Evolutionary conservation across 2,113 vertebrate genomes (phyloP).

Genomic region (Campylorhamphus procurvoides): DNA sequence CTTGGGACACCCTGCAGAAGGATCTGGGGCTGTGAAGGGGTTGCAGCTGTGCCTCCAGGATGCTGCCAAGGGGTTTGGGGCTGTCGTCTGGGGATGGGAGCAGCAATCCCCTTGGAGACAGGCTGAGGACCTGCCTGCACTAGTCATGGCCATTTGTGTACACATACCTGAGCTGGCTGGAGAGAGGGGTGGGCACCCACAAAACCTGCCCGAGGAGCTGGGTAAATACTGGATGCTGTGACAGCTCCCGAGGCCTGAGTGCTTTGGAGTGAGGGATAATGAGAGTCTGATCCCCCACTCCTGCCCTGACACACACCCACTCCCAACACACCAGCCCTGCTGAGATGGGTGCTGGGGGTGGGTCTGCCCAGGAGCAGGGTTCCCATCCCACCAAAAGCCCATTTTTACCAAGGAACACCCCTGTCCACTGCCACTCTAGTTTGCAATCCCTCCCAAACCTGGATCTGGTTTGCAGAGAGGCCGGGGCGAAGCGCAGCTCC

Average conservation of each 20-base stretch:
- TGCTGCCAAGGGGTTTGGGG: neutral
- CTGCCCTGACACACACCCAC: rapidly evolving
- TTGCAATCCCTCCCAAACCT: neutral
- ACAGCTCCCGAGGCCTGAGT: neutral
- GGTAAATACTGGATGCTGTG: neutral
- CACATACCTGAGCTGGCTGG: slow-evolving; percentile 33
- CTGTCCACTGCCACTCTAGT: rapidly evolving
- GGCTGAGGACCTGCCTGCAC: neutral
- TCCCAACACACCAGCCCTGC: neutral
- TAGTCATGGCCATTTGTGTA: neutral
- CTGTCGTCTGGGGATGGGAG: neutral
- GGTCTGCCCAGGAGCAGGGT: rapidly evolving
- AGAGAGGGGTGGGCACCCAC: neutral
- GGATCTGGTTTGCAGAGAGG: neutral
- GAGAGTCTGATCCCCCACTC: neutral
- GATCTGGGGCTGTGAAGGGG: neutral
- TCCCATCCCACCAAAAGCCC: neutral
- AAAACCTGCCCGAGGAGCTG: neutral
- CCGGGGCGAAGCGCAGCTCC: rapidly evolving
- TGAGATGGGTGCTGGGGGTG: rapidly evolving
- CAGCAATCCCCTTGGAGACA: neutral
- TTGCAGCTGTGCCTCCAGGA: rapidly evolving
- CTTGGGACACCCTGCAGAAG: rapidly evolving
- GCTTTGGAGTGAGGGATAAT: rapidly evolving
- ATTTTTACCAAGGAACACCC: neutral